These are phyloP conservation scores for Cyprinodon diabolis DNA, from an alignment of 2,797 vertebrate genomes.

Conservation along the genomic window DNA sequence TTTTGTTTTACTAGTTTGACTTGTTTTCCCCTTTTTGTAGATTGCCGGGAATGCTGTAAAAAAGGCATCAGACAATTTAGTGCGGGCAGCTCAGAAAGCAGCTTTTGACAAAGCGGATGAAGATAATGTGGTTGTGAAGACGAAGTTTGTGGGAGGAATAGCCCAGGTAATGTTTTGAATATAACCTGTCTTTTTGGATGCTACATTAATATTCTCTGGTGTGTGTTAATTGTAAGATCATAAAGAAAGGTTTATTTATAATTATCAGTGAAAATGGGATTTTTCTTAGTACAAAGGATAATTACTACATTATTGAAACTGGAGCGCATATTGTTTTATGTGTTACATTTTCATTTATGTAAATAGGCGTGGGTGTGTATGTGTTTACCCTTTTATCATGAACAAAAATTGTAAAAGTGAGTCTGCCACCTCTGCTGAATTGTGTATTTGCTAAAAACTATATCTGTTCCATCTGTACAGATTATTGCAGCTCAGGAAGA, in stretches of 20 bases:
- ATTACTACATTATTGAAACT: no score
- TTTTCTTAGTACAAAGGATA: neutral
- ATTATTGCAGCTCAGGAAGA: constrained; percentile 99
- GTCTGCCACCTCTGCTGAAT: neutral
- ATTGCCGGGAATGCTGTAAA: constrained; percentile 98
- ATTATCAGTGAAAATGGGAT: no score
- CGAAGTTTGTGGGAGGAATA: constrained; percentile 97
- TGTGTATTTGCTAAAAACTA: neutral
- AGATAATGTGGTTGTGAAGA: constrained; percentile 94
- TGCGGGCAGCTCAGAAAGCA: constrained; percentile 95
- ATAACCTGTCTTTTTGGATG: neutral
- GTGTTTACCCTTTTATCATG: neutral
- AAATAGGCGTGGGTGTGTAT: no score
- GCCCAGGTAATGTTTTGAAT: constrained; percentile 86
- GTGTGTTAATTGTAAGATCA: neutral
- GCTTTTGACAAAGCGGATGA: constrained; percentile 96
- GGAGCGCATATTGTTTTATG: no score
- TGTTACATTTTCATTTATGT: no score
- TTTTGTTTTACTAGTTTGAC: neutral
- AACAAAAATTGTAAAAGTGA: neutral
- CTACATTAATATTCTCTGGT: neutral
- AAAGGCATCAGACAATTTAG: constrained; percentile 95
- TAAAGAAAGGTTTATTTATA: neutral
- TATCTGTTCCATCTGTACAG: constrained; percentile 63
- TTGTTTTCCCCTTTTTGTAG: constrained; percentile 61